phyloP scores from a whole-genome alignment of 2,888 invertebrate species.

The Allolobophora icterica region DNA sequence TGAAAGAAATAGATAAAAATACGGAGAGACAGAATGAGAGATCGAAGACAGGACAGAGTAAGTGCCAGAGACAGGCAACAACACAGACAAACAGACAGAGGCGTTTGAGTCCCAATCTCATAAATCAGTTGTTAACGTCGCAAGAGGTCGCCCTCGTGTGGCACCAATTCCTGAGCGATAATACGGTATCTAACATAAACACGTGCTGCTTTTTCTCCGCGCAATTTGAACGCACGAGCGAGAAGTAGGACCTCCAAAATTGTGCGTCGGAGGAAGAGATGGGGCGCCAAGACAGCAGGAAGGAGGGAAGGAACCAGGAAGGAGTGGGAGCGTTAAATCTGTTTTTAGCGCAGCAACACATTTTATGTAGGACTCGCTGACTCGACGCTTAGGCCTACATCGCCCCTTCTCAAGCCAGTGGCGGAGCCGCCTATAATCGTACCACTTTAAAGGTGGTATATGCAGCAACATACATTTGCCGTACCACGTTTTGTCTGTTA shows the following conservation, averaged over 20 bases:
- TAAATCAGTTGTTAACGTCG: background rate
- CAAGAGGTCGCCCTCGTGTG: background rate
- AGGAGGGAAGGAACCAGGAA: background rate
- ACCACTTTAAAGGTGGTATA: too few relatives aligned
- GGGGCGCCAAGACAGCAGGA: background rate
- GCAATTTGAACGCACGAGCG: background rate
- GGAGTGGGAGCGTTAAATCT: background rate
- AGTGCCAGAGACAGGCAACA: background rate
- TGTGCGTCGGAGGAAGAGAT: background rate
- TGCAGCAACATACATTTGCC: too few relatives aligned
- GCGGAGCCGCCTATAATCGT: too few relatives aligned
- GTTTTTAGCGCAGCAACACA: background rate
- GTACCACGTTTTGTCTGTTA: too few relatives aligned
- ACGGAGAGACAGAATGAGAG: background rate
- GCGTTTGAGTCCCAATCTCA: too few relatives aligned
- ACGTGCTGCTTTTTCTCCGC: background rate
- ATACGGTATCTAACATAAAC: background rate
- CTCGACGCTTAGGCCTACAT: background rate
- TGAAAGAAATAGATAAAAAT: background rate
- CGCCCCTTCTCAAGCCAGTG: too few relatives aligned
- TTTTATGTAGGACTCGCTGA: too few relatives aligned
- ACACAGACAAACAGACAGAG: background rate
- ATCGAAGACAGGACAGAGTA: background rate
- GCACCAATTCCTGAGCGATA: background rate
- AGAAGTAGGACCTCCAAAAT: background rate